These are phyloP conservation scores for Sinocyclocheilus anshuiensis DNA, from an alignment of 2,113 vertebrate species.

Conservation along the genomic window DNA sequence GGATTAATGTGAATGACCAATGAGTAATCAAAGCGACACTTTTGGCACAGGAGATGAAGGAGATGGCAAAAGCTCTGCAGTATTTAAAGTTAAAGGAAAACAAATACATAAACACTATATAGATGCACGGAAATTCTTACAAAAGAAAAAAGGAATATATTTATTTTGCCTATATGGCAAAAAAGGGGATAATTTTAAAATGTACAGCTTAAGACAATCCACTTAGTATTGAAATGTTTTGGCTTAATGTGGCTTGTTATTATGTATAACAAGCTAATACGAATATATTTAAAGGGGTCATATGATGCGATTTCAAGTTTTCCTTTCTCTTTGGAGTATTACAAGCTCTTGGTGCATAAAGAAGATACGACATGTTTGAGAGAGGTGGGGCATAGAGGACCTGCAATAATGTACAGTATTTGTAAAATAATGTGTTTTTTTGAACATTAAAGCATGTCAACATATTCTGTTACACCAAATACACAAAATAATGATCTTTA, in stretches of 20 bases:
- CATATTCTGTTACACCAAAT: too few species aligned
- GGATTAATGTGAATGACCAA: conserved; percentile 38
- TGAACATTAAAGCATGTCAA: too few species aligned
- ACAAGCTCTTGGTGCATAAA: too few species aligned
- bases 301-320: too few species aligned
- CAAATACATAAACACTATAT: background rate
- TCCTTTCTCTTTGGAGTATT: too few species aligned
- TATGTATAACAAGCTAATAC: background rate
- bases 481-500: too few species aligned
- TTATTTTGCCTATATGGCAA: background rate
- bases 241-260: background rate
- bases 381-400: too few species aligned
- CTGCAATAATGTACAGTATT: too few species aligned
- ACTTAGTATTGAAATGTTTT: background rate
- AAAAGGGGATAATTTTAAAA: background rate
- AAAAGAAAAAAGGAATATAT: background rate
- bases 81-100: background rate
- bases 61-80: background rate
- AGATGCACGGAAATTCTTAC: background rate
- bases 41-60: background rate
- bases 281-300: background rate
- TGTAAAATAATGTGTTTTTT: too few species aligned
- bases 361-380: too few species aligned
- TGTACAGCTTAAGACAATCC: background rate
- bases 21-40: conserved; percentile 25